A percentile compares a stretch with the other conserved stretches of the same genome.
phyloP scores from a whole-genome alignment of 1,140 invertebrate species.

The Atopsyche davidsoni region DNA sequence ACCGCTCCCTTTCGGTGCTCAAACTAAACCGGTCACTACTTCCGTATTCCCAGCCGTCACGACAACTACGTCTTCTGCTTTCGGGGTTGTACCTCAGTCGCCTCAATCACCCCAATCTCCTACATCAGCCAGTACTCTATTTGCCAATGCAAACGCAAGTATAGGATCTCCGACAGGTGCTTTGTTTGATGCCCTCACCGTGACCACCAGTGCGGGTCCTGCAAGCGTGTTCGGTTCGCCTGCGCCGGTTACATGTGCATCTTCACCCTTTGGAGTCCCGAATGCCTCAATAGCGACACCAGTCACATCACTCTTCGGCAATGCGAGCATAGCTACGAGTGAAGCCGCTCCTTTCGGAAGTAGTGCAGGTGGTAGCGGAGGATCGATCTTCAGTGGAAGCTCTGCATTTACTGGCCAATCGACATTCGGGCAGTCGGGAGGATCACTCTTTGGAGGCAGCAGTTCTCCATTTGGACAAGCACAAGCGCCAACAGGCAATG shows the following conservation, averaged over 20 bases:
- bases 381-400: slow-evolving; percentile 22
- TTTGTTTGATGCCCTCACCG: slow-evolving; percentile 15
- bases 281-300: slow-evolving; percentile 22
- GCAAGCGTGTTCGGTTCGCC: slow-evolving; percentile 18
- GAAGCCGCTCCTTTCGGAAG: slow-evolving; percentile 15
- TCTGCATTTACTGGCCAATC: slow-evolving; percentile 19
- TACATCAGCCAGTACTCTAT: slow-evolving; percentile 9
- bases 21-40: slow-evolving; percentile 6
- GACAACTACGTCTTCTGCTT: neutral
- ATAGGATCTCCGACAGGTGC: slow-evolving; percentile 2
- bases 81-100: neutral
- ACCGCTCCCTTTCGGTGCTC: slow-evolving; percentile 2
- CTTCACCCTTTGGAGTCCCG: slow-evolving; percentile 27
- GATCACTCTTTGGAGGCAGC: slow-evolving; percentile 23
- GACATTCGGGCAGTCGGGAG: slow-evolving; percentile 16
- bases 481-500: slow-evolving; percentile 7
- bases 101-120: slow-evolving; percentile 2
- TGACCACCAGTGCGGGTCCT: slow-evolving; percentile 5
- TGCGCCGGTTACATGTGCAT: slow-evolving; percentile 18
- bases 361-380: slow-evolving; percentile 4
- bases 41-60: slow-evolving; percentile 2
- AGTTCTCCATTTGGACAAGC: slow-evolving; percentile 19
- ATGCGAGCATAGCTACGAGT: slow-evolving; percentile 17
- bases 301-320: slow-evolving; percentile 20
- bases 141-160: slow-evolving; percentile 12